phyloP scores from a whole-genome alignment of 2,113 vertebrate genomes.

The Tyrannus savana region DNA sequence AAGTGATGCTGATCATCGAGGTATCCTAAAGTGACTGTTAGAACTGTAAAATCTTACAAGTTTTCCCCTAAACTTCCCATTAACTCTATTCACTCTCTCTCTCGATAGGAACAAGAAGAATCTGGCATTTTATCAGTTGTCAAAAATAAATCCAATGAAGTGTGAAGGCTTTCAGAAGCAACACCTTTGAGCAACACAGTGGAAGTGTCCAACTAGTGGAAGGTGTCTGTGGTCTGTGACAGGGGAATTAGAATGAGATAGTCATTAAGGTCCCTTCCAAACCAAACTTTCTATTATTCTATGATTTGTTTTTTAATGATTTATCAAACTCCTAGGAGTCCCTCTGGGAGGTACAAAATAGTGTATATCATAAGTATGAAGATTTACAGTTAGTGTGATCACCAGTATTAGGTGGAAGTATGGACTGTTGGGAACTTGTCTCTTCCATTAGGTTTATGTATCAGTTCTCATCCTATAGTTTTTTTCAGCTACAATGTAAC shows the following conservation, averaged over 20 bases:
- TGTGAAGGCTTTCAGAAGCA: background rate
- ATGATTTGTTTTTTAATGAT: background rate
- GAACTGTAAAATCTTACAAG: background rate
- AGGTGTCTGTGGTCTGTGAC: background rate
- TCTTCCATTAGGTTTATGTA: background rate
- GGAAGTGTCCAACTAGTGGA: background rate
- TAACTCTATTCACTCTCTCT: background rate
- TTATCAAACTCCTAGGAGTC: background rate
- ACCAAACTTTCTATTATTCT: background rate
- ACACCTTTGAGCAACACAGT: background rate
- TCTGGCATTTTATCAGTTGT: background rate
- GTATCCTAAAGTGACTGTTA: background rate
- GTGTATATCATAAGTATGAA: background rate
- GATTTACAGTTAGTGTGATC: background rate
- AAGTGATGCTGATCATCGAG: background rate
- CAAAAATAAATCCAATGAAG: background rate
- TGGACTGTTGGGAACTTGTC: background rate
- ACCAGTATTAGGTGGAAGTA: background rate
- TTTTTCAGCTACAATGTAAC: background rate
- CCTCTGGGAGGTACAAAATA: background rate
- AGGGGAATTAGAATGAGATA: fast-evolving
- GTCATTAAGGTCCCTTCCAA: background rate
- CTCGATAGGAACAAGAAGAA: background rate
- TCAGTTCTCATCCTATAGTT: background rate
- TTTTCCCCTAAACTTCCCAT: background rate